A percentile compares a stretch with the other conserved stretches of the same genome.
phyloP scores from a whole-genome alignment of 1,140 invertebrate genomes.

The Drosophila murphyi region DNA sequence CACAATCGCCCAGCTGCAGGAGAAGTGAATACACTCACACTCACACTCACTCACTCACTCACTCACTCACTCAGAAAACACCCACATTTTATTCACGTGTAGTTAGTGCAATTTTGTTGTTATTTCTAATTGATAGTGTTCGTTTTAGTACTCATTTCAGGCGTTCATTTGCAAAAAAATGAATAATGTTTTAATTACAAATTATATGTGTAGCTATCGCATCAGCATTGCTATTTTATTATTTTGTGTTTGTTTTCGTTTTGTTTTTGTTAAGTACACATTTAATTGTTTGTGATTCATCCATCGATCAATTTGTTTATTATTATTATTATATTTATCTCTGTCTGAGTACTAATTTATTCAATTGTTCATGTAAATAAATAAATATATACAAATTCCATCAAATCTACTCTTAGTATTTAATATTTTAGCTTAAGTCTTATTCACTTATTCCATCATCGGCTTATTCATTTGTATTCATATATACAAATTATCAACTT shows the following conservation, averaged over 20 bases:
- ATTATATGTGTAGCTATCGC: too few relatives aligned
- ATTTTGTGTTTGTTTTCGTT: too few relatives aligned
- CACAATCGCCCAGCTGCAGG: constrained; percentile 14
- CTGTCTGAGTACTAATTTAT: neutral
- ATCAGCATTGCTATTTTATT: too few relatives aligned
- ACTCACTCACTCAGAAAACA: neutral
- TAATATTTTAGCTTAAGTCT: too few relatives aligned
- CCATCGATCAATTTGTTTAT: too few relatives aligned
- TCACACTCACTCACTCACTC: neutral
- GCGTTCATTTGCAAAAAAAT: too few relatives aligned
- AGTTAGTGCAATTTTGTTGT: neutral
- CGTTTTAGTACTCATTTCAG: too few relatives aligned
- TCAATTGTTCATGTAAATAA: neutral
- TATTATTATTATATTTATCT: too few relatives aligned
- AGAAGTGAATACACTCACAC: constrained; percentile 25
- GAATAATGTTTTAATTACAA: neutral
- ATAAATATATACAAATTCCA: too few relatives aligned
- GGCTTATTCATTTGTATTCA: neutral
- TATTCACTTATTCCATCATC: too few relatives aligned
- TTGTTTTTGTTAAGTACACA: neutral
- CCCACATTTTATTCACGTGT: neutral
- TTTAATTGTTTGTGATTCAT: neutral
- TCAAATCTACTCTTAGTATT: too few relatives aligned
- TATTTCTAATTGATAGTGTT: too few relatives aligned
- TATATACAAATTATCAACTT: neutral